These are phyloP conservation scores for Spilosoma lubricipeda DNA, from an alignment of 2,888 invertebrate species.

Conservation along the genomic window DNA sequence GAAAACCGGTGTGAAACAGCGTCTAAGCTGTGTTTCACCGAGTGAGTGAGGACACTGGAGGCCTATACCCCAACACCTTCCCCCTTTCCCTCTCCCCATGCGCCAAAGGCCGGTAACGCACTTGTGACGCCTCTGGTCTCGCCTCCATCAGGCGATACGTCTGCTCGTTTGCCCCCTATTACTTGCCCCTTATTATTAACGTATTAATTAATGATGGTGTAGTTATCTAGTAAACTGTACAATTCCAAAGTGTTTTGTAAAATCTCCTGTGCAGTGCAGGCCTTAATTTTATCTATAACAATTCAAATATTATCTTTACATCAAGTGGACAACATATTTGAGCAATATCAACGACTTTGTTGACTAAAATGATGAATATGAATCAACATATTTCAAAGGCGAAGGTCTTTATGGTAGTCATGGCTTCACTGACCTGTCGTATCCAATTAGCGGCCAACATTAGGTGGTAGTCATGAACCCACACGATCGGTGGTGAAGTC, in stretches of 20 bases:
- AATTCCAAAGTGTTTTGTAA: background rate
- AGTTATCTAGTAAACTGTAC: too few species aligned
- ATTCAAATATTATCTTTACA: background rate
- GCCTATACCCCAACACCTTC: too few species aligned
- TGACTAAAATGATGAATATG: background rate
- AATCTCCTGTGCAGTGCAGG: background rate
- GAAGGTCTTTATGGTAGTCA: background rate
- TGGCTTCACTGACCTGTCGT: conserved; percentile 86
- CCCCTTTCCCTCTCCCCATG: too few species aligned
- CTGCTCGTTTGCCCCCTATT: too few species aligned
- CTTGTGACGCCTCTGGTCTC: too few species aligned
- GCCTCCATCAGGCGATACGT: too few species aligned
- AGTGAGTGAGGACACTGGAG: too few species aligned
- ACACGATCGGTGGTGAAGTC: conserved; percentile 90
- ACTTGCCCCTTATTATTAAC: too few species aligned
- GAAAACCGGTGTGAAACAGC: too few species aligned
- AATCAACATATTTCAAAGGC: background rate
- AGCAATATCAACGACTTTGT: background rate
- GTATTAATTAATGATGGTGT: too few species aligned
- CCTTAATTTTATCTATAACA: background rate
- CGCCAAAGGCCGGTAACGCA: too few species aligned
- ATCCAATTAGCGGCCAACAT: conserved; percentile 97
- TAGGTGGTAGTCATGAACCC: conserved; percentile 98
- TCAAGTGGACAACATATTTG: background rate
- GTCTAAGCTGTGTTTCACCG: too few species aligned